Evolutionary conservation across 2,888 invertebrate genomes (phyloP), one percentile per base, ranked within the genome.

Genomic region (Neoitamus cyanurus): DNA sequence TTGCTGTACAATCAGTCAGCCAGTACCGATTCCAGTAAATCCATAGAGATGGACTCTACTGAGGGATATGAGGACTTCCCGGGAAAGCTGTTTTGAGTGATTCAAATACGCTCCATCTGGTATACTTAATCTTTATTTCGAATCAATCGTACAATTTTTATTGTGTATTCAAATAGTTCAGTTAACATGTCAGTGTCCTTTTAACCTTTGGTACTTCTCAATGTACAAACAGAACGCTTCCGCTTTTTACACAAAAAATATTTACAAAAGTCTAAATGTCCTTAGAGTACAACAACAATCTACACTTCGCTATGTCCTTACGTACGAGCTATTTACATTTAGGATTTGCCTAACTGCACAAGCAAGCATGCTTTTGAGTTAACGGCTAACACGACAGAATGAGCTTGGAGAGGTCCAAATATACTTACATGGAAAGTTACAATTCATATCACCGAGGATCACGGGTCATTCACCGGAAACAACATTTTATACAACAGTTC

Each of bases 101-200:
- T 58, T 58, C 20, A 58, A 58, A 58, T 58, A 15, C 25, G 6
- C 20, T 15, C 9, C 58, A 2, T 58, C 25, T 58, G 58, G 9
- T 58, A 58, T 58, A 42, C 42, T 30, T 31, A 72, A 20, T 73
- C 34, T 73, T 73, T 73, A 73, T 73, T 73, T 73, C 6, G 73
- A 30, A 70, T 70, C 31, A 70, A 31, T 70, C 31, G 25, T 58
- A 58, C 58, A 70, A 31, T 70, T n/a, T 30, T 70, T 70, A 70
- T 31, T 70, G 70, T 70, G 13, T 73, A 34, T 73, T 34, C 73
- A 73, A n/a, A 34, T 73, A 36, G 31, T 73, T 73, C 36, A 73
- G 73, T 73, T 73, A 73, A 73, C 73, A 73, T 73, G 31, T 73
- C 73, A 36, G 15, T 73, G 73, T 20, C 58, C 73, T 73, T 73